These are phyloP conservation scores for Nycteola revayana DNA, from an alignment of 2,888 invertebrate species.

Conservation along the genomic window DNA sequence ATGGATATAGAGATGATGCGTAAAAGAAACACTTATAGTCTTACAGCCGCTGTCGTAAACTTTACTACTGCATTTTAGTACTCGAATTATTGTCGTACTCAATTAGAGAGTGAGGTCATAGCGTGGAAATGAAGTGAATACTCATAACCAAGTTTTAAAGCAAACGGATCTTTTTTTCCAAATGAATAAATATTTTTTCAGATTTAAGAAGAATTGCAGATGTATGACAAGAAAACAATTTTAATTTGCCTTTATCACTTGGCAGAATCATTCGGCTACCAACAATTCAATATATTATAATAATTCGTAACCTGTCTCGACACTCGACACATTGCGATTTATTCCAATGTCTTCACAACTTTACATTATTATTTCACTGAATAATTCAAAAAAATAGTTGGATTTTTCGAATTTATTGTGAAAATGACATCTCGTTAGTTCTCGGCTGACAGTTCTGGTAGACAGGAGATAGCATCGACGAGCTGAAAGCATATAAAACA, in stretches of 20 bases:
- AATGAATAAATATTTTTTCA: no score
- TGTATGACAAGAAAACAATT: no score
- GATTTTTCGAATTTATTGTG: constrained; percentile 53
- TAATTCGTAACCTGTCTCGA: constrained; percentile 62
- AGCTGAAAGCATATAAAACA: constrained; percentile 4
- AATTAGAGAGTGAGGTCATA: no score
- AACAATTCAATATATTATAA: constrained; percentile 63
- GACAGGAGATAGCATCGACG: constrained; percentile 21
- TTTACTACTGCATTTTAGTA: no score
- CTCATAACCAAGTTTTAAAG: no score
- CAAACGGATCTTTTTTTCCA: no score
- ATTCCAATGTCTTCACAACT: constrained; percentile 54
- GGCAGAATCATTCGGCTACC: constrained; percentile 29
- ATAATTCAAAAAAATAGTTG: constrained; percentile 61
- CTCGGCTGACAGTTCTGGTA: constrained; percentile 37
- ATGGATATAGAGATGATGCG: no score
- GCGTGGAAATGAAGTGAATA: no score
- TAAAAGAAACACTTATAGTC: no score
- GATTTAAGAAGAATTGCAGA: no score
- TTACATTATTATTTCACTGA: constrained; percentile 62
- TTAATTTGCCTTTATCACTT: constrained; percentile 30
- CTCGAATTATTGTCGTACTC: no score
- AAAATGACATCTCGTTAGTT: constrained; percentile 58
- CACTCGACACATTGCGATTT: constrained; percentile 48
- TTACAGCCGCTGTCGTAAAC: no score